Base-by-base conservation (phyloP, 35 echinoderm and acorn worm genomes). In the Apostichopus californicus region DNA sequence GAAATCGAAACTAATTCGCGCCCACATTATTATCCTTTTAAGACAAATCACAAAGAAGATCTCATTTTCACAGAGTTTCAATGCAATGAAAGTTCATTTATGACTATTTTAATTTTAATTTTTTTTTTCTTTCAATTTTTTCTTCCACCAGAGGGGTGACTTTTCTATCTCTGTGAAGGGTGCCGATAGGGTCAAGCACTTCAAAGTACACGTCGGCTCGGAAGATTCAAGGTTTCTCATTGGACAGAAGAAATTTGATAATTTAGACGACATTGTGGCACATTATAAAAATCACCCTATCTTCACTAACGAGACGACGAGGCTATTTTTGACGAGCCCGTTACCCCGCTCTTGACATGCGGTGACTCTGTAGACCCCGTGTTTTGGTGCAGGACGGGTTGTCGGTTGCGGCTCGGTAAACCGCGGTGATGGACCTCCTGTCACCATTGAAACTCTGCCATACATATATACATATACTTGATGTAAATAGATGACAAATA, bases 201-300 rank as follows among this genome's bases (percentile, higher is more conserved):
- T 99, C 95, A 96, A 96, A 91, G 97, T 99, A 9, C 91, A 94
- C 65, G 88, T 89, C 8, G 87, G 86, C 9, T 68, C 82, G 17
- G 95, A 96, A 12, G 77, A 93, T 10, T n/a, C 52, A 17, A 90
- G 87, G 73, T 99, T 83, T 80, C 91, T 92, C 71, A 99, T 99
- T 52, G 97, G 97, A 23, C 91, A 93, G 57, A 88, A 92, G 17
- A 93, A 95, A 24, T 99, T 99, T 93, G 97, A 99, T 34, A 93
- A 93, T 18, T 78, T 99, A 52, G 97, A 99, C 63, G 93, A 94
- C 57, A 92, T 99, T 5, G 95, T 99, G 8, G 91, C 94, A 21
- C 97, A 99, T 78, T 99, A 99, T 93, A 96, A 96, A 77, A 83
- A 91, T 22, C 92, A 95, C n/a, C 97, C 97, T 14, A 99, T 99